Evolutionary conservation across 2,797 vertebrate species (phyloP).

Genomic region (Macropodus opercularis): DNA sequence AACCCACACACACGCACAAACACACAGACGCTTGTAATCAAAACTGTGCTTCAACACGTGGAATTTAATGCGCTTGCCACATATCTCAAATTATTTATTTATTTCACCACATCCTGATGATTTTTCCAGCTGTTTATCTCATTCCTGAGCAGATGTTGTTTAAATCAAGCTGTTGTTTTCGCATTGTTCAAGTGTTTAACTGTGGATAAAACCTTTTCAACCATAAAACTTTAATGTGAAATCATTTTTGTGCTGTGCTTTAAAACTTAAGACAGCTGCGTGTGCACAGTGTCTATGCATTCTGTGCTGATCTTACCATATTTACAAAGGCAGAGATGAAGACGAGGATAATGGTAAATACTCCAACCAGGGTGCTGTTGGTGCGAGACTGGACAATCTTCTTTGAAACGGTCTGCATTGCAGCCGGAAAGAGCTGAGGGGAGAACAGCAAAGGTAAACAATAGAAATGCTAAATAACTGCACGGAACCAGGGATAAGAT

Average conservation of each 20-base stretch:
- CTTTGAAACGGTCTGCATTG: constrained; percentile 88
- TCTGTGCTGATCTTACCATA: constrained; percentile 82
- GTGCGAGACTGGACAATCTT: constrained; percentile 91
- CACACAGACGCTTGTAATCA: not conserved
- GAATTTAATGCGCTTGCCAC: not conserved
- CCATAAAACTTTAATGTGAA: not conserved
- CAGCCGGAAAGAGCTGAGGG: constrained; percentile 85
- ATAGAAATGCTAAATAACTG: not conserved
- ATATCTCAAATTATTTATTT: no score
- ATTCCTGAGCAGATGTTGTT: no score
- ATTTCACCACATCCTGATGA: not conserved
- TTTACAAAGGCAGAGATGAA: constrained; percentile 91
- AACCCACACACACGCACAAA: constrained; percentile 13
- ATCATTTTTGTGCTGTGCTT: not conserved
- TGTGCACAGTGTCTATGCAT: constrained; percentile 2
- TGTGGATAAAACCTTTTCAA: no score
- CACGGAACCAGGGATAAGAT: not conserved
- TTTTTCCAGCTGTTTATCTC: no score
- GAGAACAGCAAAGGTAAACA: not conserved
- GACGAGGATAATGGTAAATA: constrained; percentile 91
- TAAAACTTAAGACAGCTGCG: no score
- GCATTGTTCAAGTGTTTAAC: not conserved
- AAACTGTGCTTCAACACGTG: not conserved
- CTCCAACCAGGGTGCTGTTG: constrained; percentile 90
- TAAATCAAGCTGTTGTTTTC: not conserved